These are phyloP conservation scores for Drosophila gaucha DNA, from an alignment of 2,888 invertebrate species.

Conservation along the genomic window DNA sequence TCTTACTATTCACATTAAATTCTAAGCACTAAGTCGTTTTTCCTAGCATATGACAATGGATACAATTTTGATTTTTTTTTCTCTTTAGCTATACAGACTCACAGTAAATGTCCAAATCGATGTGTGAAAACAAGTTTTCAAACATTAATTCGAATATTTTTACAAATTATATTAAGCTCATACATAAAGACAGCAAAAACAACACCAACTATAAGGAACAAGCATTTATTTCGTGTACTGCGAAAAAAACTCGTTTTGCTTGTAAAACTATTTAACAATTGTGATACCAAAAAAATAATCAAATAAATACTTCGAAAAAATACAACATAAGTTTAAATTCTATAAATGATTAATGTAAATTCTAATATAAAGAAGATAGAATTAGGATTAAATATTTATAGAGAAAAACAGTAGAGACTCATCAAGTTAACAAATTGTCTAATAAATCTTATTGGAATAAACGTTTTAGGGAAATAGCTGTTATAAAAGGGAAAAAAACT, in stretches of 20 bases:
- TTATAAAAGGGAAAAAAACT: slow-evolving; percentile 3
- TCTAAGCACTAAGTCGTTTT: slow-evolving; percentile 8
- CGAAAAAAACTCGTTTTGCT: slow-evolving; percentile 69
- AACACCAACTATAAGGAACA: slow-evolving; percentile 32
- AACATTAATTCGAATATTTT: slow-evolving; percentile 80
- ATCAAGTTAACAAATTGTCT: background rate
- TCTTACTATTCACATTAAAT: slow-evolving; percentile 13
- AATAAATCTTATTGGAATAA: slow-evolving; percentile 1
- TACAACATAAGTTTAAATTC: background rate
- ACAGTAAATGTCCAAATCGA: slow-evolving; percentile 24
- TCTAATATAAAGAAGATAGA: background rate
- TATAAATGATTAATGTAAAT: background rate
- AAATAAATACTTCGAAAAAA: slow-evolving; percentile 4
- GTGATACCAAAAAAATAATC: slow-evolving; percentile 32
- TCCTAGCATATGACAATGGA: slow-evolving; percentile 6
- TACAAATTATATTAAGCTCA: slow-evolving; percentile 76
- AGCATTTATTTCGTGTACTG: slow-evolving; percentile 60
- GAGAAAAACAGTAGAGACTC: background rate
- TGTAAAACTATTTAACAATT: slow-evolving; percentile 76
- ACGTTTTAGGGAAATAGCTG: background rate
- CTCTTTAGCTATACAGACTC: background rate
- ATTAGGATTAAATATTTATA: background rate
- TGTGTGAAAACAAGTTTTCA: slow-evolving; percentile 68
- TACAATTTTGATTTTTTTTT: background rate
- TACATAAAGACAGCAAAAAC: slow-evolving; percentile 44